Percentiles rank a stretch among this genome's conserved stretches.
phyloP scores from a whole-genome alignment of 2,888 invertebrate genomes.

The Synanthedon formicaeformis region DNA sequence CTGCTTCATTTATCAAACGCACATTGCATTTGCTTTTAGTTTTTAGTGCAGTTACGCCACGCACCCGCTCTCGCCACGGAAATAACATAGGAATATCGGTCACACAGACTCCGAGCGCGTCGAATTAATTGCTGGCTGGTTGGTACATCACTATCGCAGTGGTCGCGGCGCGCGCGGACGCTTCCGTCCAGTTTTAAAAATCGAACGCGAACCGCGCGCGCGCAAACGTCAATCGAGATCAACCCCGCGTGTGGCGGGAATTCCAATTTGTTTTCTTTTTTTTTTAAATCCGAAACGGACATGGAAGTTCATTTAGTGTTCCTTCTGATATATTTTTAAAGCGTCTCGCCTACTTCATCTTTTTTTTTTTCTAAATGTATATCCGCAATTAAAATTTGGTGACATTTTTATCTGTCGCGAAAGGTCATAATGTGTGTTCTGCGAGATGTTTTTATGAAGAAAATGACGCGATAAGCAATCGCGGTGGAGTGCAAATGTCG shows the following conservation, averaged over 20 bases:
- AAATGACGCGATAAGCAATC: constrained; percentile 51
- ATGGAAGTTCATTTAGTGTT: neutral
- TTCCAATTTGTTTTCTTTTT: constrained; percentile 10
- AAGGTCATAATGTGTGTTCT: constrained; percentile 38
- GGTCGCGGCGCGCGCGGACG: constrained; percentile 57
- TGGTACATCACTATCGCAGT: constrained; percentile 46
- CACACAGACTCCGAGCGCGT: constrained; percentile 56
- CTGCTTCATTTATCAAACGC: constrained; percentile 57
- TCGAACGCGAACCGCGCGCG: constrained; percentile 44
- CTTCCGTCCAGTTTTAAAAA: constrained; percentile 36
- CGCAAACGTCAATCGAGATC: constrained; percentile 13
- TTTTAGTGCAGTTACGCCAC: constrained; percentile 62
- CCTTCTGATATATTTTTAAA: neutral
- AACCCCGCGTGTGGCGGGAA: constrained; percentile 14
- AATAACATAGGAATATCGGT: constrained; percentile 69
- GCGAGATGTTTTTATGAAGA: constrained; percentile 36
- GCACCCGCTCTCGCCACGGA: constrained; percentile 46
- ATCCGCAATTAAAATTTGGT: constrained; percentile 7
- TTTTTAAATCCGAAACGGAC: constrained; percentile 6
- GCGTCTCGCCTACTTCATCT: constrained; percentile 3
- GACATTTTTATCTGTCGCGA: constrained; percentile 20
- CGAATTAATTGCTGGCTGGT: constrained; percentile 53
- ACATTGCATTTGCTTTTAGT: constrained; percentile 61
- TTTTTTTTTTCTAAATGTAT: constrained; percentile 2
- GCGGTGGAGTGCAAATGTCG: constrained; percentile 62